Evolutionary conservation across 2,888 invertebrate species (phyloP).

Genomic region (Caenorhabditis sp.): DNA sequence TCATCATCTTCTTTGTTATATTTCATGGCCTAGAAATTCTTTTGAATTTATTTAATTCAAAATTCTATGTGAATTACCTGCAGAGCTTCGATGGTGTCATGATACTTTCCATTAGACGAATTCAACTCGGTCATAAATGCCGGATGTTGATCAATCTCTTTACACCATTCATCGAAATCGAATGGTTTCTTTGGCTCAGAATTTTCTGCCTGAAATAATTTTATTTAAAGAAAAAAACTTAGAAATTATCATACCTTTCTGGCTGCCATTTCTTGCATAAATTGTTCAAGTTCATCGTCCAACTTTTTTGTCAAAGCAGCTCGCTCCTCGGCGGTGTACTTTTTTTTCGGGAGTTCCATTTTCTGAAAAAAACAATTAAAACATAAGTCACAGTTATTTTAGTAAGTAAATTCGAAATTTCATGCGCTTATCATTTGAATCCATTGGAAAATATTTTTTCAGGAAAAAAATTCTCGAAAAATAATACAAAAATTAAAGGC

Average conservation of each 20-base stretch:
- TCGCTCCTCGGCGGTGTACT: slow-evolving; percentile 58
- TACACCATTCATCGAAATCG: slow-evolving; percentile 68
- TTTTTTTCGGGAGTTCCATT: slow-evolving; percentile 36
- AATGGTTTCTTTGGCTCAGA: slow-evolving; percentile 56
- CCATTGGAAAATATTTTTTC: not conserved
- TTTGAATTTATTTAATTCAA: not conserved
- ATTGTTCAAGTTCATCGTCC: slow-evolving; percentile 65
- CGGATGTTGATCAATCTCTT: slow-evolving; percentile 68
- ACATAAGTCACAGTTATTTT: no score
- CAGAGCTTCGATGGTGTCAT: slow-evolving; percentile 73
- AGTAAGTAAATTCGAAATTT: no score
- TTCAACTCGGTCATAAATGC: slow-evolving; percentile 64
- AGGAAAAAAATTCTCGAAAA: not conserved
- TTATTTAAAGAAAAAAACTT: not conserved
- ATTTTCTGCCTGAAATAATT: slow-evolving; percentile 23
- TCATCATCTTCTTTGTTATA: slow-evolving; percentile 78
- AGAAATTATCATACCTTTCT: slow-evolving; percentile 36
- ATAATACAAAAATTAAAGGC: no score
- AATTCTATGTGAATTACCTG: no score
- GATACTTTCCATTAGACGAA: slow-evolving; percentile 56
- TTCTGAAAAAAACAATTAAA: no score
- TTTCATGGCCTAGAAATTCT: slow-evolving; percentile 84
- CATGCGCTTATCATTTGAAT: no score
- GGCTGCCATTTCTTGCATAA: slow-evolving; percentile 67
- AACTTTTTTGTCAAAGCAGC: slow-evolving; percentile 57